Base-by-base conservation (phyloP, 2,888 invertebrate species). In the Romanomermis culicivorax region DNA sequence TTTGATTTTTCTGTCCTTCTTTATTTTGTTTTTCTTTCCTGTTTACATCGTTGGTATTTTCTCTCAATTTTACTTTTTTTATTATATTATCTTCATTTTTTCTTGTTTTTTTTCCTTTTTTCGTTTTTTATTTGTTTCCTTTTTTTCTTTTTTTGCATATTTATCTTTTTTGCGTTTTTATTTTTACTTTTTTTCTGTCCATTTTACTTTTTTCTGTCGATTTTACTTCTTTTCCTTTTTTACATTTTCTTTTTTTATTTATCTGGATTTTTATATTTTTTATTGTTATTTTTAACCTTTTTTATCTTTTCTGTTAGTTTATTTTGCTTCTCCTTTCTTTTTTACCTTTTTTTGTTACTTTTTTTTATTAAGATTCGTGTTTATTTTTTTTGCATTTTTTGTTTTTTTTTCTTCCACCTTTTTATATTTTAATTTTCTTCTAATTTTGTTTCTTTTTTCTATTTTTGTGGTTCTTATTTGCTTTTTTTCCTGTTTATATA, bases 321-420 rank as follows among this genome's bases (percentile, higher is more conserved):
- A 11, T 36, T 11, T 36, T 17, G 17, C 36, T 36, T 36, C 17
- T 7, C 36, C 17, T 36, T 36, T 36, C 11, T 17, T 11, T 17
- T 11, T 36, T 36, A 11, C 17, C 17, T 11, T 17, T 17, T 36
- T 36, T 36, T 36, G 7, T 36, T 36, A 36, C 36, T 11, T 36
- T 36, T 36, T 36, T 36, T 36, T 45, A 50, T 55, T 54, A n/a
- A n/a, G n/a, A n/a, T n/a, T n/a, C n/a, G n/a, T n/a, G n/a, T 26
- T 42, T 36, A 7, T 36, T 11, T 11, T 11, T 36, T 11, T 11
- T 36, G 36, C 11, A 36, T 36, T 36, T 11, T 36, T 36, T 11
- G 7, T 36, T 36, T 36, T 36, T 36, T 36, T 7, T 17, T 36
- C 7, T 36, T 36, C 36, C 7, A 7, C 11, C 17, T 7, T 17